Evolutionary conservation across 2,888 invertebrate genomes (phyloP).

Genomic region (Pyralis farinalis): DNA sequence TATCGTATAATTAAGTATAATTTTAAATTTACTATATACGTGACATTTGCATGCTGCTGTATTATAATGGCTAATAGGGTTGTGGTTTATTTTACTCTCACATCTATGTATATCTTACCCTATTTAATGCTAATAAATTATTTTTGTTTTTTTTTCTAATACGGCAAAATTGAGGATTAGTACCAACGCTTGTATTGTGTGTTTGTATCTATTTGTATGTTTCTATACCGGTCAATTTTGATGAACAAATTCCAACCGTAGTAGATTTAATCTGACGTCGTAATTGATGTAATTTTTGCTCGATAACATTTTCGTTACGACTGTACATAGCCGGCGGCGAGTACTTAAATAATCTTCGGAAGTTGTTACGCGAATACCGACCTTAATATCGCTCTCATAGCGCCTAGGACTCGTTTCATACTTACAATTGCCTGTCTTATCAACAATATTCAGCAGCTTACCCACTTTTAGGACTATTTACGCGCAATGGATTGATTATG

Average conservation of each 20-base stretch:
- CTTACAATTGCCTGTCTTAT: slow-evolving; percentile 11
- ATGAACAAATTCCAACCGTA: neutral
- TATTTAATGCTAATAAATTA: no score
- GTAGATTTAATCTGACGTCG: neutral
- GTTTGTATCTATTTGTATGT: no score
- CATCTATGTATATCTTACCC: no score
- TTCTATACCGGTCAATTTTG: neutral
- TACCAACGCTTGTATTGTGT: no score
- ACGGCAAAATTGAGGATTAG: no score
- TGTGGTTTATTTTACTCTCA: no score
- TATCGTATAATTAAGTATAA: no score
- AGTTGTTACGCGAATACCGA: neutral
- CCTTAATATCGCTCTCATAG: neutral
- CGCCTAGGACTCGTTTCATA: slow-evolving; percentile 1
- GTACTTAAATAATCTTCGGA: slow-evolving; percentile 14
- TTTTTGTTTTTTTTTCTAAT: no score
- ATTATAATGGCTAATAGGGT: no score
- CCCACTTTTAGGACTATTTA: slow-evolving; percentile 29
- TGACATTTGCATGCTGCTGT: no score
- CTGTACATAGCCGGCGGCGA: slow-evolving; percentile 15
- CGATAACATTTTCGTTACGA: slow-evolving; percentile 12
- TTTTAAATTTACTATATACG: no score
- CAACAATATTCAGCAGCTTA: slow-evolving; percentile 17
- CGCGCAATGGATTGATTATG: slow-evolving; percentile 26
- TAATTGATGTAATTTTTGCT: neutral